Percentiles rank a stretch among this genome's conserved stretches.
Conservation (phyloP, 1,140 invertebrate genomes). For the Lasioglossum albipes region DNA sequence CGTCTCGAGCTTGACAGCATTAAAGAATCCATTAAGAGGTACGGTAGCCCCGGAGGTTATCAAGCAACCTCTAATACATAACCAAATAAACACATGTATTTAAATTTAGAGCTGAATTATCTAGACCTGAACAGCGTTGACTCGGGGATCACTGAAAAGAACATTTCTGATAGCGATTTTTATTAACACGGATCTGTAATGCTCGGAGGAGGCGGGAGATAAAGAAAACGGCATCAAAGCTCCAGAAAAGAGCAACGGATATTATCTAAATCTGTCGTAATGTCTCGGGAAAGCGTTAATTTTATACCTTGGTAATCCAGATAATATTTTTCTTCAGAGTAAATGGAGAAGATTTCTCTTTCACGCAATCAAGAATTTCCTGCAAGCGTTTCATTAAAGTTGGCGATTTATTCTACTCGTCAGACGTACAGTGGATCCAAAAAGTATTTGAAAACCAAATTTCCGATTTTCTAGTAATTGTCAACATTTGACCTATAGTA, state of each 20-base stretch:
- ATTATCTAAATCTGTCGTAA: background rate
- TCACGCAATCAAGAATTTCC: no score
- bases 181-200: conserved; percentile 19
- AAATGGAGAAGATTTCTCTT: background rate
- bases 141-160: conserved; percentile 23
- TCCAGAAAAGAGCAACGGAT: background rate
- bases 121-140: background rate
- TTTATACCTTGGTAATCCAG: background rate
- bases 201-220: background rate
- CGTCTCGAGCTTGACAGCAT: conserved; percentile 31
- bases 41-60: background rate
- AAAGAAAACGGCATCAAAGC: background rate
- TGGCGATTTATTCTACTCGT: no score
- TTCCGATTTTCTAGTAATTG: no score
- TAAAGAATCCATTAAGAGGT: conserved; percentile 44
- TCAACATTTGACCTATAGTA: no score
- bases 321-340: background rate
- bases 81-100: conserved; percentile 22
- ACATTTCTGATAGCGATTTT: conserved; percentile 31
- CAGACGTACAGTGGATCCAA: no score
- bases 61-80: background rate
- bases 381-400: no score
- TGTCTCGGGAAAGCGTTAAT: background rate
- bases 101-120: conserved; percentile 13
- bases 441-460: no score